Percentiles rank a stretch among this genome's conserved stretches.
Conservation (phyloP, 2,888 invertebrate genomes). For the Lymantria monacha region DNA sequence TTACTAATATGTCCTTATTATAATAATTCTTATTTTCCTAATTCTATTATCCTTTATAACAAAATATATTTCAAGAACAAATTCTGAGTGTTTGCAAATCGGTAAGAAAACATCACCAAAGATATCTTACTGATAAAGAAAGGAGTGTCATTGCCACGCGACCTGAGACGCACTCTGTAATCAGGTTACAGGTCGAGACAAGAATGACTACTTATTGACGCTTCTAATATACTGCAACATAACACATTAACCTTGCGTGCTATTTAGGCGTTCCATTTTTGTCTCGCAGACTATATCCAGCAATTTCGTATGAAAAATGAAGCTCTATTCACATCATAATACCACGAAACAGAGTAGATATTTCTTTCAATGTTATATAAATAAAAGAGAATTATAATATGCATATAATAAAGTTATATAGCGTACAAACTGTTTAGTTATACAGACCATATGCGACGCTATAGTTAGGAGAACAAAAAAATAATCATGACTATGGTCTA, state of each 20-base stretch:
- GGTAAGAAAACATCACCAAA: not conserved
- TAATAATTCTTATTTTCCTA: too few species aligned
- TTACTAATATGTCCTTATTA: too few species aligned
- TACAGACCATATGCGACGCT: too few species aligned
- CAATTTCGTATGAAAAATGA: slow-evolving; percentile 28
- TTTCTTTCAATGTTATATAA: not conserved
- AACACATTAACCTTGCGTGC: slow-evolving; percentile 72
- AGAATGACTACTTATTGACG: slow-evolving; percentile 71
- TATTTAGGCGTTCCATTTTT: slow-evolving; percentile 57
- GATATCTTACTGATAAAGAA: slow-evolving; percentile 27
- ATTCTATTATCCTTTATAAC: not conserved
- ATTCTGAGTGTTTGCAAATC: slow-evolving; percentile 9
- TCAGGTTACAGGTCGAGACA: slow-evolving; percentile 54
- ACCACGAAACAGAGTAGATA: not conserved
- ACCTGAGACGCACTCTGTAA: slow-evolving; percentile 32
- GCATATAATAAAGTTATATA: not conserved
- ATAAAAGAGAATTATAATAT: not conserved
- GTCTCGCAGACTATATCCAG: slow-evolving; percentile 46
- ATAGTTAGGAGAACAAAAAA: not conserved
- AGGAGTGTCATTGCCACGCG: slow-evolving; percentile 28
- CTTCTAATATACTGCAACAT: slow-evolving; percentile 58
- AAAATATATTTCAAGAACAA: not conserved
- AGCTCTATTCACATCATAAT: slow-evolving; percentile 29
- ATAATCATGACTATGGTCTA: slow-evolving; percentile 20
- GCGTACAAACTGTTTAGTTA: too few species aligned